Evolutionary conservation across 2,113 vertebrate species (phyloP), one percentile per base, ranked within the genome.

Genomic region (Limanda limanda): DNA sequence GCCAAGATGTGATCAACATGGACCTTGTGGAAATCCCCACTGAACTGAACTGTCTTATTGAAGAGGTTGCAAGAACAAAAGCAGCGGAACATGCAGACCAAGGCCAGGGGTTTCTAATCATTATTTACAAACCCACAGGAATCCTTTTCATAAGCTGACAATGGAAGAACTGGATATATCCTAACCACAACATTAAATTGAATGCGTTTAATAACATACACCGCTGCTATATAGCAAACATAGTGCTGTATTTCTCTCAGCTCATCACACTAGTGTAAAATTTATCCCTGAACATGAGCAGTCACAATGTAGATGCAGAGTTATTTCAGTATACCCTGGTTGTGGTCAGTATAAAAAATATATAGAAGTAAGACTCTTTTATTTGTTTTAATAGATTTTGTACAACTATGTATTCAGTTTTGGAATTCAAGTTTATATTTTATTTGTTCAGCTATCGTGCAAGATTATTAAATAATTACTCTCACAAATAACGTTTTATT

Each of bases 1-100:
- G 84, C 87, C 86, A 83, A 90, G 77, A 89, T 92, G 90, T 92
- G 90, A 92, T 92, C 92, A 93, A 89, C 90, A 79, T 70, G 84
- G 88, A 92, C 90, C 90, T 83, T 76, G 80, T 91, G 87, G 84
- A 90, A 90, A 88, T 91, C 84, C 79, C 83, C 66, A 13, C 68
- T 89, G 84, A 89, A 80, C 83, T 79, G 58, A 70, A 77, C 72
- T 62, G 80, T 77, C 82, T 87, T 88, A 92, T 86, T 89, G 80
- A 81, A 18, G 52, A 82, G 60, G 74, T 77, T 69, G 76, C 45
- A 23, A 79, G 78, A 85, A 88, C 76, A 84, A 86, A 71, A 84
- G 81, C 78, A 83, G 78, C 58, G 72, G 68, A 84, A 72, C 56
- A 83, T 76, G 64, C 71, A 82, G 66, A 87, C 74, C 51, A 23